Base-by-base conservation (phyloP, 2,888 invertebrate genomes). In the Acronicta aceris region DNA sequence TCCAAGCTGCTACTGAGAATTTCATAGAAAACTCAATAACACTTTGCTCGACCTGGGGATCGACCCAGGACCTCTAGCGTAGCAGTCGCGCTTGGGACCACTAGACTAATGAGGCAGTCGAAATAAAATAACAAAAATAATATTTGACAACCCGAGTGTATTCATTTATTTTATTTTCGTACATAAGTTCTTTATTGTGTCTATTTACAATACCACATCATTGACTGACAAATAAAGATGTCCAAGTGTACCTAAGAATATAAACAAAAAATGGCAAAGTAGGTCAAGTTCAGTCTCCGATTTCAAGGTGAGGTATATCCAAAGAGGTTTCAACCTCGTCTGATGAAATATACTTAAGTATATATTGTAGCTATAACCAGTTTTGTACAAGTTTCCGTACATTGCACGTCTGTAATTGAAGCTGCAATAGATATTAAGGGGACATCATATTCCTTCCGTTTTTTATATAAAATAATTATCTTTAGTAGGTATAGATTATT, bases 321-420 rank as follows among this genome's bases (percentile, higher is more conserved):
- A 38, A 63, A 63, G 56, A 64, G 10, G 48, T 46, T 27, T 15
- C 5, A 21, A 12, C 43, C 12, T 36, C 48, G 40, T 30, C 48
- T 72, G 59, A 48, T 49, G 69, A 72, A 73, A 71, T 57, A 45
- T 43, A n/a, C n/a, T n/a, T n/a, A n/a, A 12, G 64, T 43, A 66
- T 60, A 60, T 52, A 21, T 21, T 21, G 52, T 57, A 49, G 54
- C 48, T 58, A 49, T 61, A 48, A 33, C 57, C 33, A 30, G 67
- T 57, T 51, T 57, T 59, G 30, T 59, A 52, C 42, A 45, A 56
- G 46, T 59, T 65, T 73, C 69, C 57, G 48, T 52, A 52, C 57
- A 52, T 69, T 60, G 65, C 59, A 47, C 41, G 41, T 58, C 52
- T 69, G 57, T 42, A 68, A 65, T 72, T 43, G 47, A 63, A 65